These are phyloP conservation scores for Pteromalus puparum DNA, from an alignment of 1,140 invertebrate species.

Conservation along the genomic window DNA sequence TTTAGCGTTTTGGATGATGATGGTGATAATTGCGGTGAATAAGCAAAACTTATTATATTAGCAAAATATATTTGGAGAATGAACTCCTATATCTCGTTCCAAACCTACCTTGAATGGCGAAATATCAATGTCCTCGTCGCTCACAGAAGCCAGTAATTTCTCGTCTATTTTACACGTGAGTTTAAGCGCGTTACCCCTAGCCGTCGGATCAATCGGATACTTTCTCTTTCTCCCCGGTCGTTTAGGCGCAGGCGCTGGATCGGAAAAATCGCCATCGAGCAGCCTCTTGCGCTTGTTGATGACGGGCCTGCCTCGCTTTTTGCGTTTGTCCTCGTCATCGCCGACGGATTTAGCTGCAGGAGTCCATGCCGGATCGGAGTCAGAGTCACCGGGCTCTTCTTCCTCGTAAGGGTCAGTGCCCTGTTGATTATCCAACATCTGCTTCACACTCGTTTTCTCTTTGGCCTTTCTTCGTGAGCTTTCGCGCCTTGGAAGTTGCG, in stretches of 20 bases:
- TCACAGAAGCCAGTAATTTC: constrained; percentile 66
- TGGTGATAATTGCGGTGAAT: neutral
- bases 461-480: constrained; percentile 81
- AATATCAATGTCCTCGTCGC: constrained; percentile 72
- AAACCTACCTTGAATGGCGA: constrained; percentile 70
- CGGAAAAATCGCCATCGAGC: neutral
- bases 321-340: constrained; percentile 69
- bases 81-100: neutral
- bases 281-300: constrained; percentile 63
- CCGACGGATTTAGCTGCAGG: constrained; percentile 76
- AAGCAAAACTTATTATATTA: neutral
- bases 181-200: constrained; percentile 24
- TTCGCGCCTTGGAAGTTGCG: constrained; percentile 78
- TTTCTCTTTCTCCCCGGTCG: constrained; percentile 65
- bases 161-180: constrained; percentile 65
- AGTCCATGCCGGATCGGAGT: constrained; percentile 85
- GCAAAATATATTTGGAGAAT: no score
- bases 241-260: constrained; percentile 52
- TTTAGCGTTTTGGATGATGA: neutral
- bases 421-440: constrained; percentile 67
- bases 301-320: constrained; percentile 68
- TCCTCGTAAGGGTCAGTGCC: constrained; percentile 72
- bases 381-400: constrained; percentile 78
- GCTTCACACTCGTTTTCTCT: constrained; percentile 75
- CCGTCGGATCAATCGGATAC: constrained; percentile 51